These are phyloP conservation scores for Noctua comes DNA, from an alignment of 2,888 invertebrate genomes.

Conservation along the genomic window DNA sequence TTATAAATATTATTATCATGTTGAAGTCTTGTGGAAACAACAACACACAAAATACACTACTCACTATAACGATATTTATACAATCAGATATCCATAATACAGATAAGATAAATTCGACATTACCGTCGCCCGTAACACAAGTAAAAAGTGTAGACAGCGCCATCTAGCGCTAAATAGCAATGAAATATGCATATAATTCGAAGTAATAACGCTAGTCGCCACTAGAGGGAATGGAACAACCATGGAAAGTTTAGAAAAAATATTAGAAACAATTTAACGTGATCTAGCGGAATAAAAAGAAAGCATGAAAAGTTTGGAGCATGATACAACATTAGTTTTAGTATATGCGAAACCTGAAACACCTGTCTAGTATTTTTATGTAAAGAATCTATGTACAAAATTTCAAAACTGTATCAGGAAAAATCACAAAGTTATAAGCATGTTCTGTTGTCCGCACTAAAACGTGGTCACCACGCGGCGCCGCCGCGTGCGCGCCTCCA, in stretches of 20 bases:
- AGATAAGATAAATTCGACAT: slow-evolving; percentile 50
- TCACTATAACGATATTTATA: slow-evolving; percentile 8
- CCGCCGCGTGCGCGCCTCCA: too few species aligned
- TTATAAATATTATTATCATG: slow-evolving; percentile 65
- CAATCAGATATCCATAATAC: slow-evolving; percentile 8
- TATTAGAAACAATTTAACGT: neutral
- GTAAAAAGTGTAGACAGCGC: neutral
- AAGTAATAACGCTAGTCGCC: neutral
- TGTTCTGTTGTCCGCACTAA: too few species aligned
- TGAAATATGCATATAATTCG: neutral
- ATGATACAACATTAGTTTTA: too few species aligned
- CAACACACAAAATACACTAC: slow-evolving; percentile 40
- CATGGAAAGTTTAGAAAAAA: neutral
- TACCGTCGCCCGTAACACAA: neutral
- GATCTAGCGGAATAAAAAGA: neutral
- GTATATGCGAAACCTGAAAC: too few species aligned
- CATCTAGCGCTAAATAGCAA: neutral
- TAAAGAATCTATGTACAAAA: too few species aligned
- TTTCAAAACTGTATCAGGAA: too few species aligned
- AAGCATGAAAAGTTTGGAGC: neutral
- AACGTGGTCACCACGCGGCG: too few species aligned
- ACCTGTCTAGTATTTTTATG: too few species aligned
- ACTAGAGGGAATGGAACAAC: neutral
- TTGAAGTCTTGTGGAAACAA: slow-evolving; percentile 3
- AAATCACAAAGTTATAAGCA: too few species aligned